phyloP scores from a whole-genome alignment of 2,888 invertebrate genomes.

The Andrena marginata region DNA sequence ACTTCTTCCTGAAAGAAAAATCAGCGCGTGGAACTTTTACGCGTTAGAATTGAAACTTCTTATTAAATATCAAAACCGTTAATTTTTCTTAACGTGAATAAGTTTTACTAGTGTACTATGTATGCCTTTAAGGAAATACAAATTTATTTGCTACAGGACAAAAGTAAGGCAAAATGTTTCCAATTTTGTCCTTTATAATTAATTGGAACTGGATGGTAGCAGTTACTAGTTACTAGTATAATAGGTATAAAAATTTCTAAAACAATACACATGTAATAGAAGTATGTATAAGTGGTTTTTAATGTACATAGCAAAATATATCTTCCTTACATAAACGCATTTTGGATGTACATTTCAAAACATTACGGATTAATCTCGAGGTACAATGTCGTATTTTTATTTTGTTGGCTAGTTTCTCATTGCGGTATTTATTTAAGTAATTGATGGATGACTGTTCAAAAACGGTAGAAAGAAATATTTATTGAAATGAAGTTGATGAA shows the following conservation, averaged over 20 bases:
- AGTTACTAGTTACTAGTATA: not conserved
- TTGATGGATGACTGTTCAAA: not conserved
- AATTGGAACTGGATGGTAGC: slow-evolving; percentile 1
- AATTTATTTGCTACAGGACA: slow-evolving; percentile 2
- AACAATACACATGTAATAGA: slow-evolving; percentile 28
- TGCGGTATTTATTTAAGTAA: not conserved
- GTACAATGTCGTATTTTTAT: not conserved
- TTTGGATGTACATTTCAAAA: slow-evolving; percentile 16
- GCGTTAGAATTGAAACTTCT: no score
- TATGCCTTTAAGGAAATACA: slow-evolving; percentile 16
- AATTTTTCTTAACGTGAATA: no score
- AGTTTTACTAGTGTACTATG: not conserved
- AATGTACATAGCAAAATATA: slow-evolving; percentile 57
- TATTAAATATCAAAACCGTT: no score
- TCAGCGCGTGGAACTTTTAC: not conserved
- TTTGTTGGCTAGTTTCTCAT: not conserved
- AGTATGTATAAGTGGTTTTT: slow-evolving; percentile 52
- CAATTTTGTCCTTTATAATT: slow-evolving; percentile 15
- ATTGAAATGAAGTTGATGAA: not conserved
- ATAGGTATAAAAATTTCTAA: slow-evolving; percentile 11
- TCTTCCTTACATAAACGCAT: slow-evolving; percentile 43
- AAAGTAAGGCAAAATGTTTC: slow-evolving; percentile 1
- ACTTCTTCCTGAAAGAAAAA: slow-evolving; percentile 11
- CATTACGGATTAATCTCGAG: not conserved
- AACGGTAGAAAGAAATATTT: not conserved